Conservation (phyloP, 2,888 invertebrate species). For the Drosophila antonietae region DNA sequence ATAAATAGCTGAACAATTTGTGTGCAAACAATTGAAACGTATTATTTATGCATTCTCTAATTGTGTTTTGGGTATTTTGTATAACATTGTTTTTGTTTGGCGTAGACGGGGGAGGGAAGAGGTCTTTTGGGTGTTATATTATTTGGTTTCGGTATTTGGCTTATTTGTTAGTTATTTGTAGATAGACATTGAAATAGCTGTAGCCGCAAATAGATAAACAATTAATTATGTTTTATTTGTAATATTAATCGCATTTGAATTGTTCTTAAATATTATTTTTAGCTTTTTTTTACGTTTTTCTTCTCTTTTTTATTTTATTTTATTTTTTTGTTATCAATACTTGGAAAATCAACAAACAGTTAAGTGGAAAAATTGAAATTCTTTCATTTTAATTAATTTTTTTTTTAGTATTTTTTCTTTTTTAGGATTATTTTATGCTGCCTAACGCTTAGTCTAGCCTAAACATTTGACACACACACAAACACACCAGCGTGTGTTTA, state of each 20-base stretch:
- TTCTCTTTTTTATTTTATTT: background rate
- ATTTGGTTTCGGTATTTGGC: constrained; percentile 26
- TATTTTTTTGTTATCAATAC: constrained; percentile 23
- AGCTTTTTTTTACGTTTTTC: constrained; percentile 11
- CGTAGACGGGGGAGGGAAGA: background rate
- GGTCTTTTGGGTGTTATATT: background rate
- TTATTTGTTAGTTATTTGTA: constrained; percentile 52
- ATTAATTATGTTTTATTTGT: constrained; percentile 65
- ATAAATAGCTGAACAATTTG: constrained; percentile 13
- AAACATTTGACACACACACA: constrained; percentile 18
- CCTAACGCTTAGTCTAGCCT: constrained; percentile 44
- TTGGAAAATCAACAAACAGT: constrained; percentile 62
- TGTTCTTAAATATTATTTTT: constrained; percentile 52
- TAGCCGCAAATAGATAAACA: constrained; percentile 71
- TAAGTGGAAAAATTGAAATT: constrained; percentile 50
- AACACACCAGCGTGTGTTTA: background rate
- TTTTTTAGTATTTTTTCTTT: background rate
- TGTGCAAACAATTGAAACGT: constrained; percentile 28
- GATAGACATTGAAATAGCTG: constrained; percentile 76
- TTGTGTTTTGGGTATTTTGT: constrained; percentile 29
- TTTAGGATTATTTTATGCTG: constrained; percentile 22
- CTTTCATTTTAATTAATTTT: constrained; percentile 13
- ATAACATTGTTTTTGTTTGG: constrained; percentile 5
- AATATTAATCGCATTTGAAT: constrained; percentile 54
- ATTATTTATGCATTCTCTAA: constrained; percentile 13